A percentile compares a stretch with the other conserved stretches of the same genome.
Conservation (phyloP, 2,888 invertebrate genomes). For the Morpho achilles region DNA sequence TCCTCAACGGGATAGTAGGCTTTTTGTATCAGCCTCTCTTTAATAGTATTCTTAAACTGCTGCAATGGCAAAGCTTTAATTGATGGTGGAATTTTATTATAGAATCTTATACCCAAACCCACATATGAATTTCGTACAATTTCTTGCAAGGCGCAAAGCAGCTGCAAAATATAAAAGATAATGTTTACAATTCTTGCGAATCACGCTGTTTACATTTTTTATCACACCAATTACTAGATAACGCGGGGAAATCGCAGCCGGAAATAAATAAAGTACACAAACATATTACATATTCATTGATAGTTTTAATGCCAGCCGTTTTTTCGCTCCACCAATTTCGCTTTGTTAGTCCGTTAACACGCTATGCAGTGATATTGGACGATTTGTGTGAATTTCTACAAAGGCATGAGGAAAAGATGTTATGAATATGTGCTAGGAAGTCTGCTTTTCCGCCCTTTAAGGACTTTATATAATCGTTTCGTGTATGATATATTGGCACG, state of each 20-base stretch:
- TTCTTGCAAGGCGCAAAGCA: too few relatives aligned
- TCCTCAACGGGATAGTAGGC: too few relatives aligned
- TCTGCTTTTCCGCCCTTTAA: constrained; percentile 16
- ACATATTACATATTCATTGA: constrained; percentile 16
- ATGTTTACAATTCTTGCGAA: neutral
- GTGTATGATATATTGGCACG: too few relatives aligned
- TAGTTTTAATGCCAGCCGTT: constrained; percentile 22
- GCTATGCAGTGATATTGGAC: constrained; percentile 8
- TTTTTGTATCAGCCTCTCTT: too few relatives aligned
- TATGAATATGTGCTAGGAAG: constrained; percentile 14
- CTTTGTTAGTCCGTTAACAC: constrained; percentile 4
- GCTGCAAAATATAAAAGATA: too few relatives aligned
- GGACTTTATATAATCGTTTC: neutral
- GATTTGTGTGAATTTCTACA: constrained; percentile 13
- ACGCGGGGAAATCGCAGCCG: constrained; percentile 3
- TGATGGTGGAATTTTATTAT: too few relatives aligned
- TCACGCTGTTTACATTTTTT: neutral
- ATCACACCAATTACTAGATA: constrained; percentile 1
- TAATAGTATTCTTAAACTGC: too few relatives aligned
- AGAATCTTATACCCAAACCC: too few relatives aligned
- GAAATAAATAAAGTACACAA: constrained; percentile 7
- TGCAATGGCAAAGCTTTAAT: too few relatives aligned
- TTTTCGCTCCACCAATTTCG: constrained; percentile 24
- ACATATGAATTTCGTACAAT: too few relatives aligned
- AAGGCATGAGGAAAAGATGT: constrained; percentile 20